A percentile compares a stretch with the other conserved stretches of the same genome.
These are phyloP conservation scores for Porites lutea DNA, from an alignment of 64 coral and sea anemone genomes.

Conservation along the genomic window DNA sequence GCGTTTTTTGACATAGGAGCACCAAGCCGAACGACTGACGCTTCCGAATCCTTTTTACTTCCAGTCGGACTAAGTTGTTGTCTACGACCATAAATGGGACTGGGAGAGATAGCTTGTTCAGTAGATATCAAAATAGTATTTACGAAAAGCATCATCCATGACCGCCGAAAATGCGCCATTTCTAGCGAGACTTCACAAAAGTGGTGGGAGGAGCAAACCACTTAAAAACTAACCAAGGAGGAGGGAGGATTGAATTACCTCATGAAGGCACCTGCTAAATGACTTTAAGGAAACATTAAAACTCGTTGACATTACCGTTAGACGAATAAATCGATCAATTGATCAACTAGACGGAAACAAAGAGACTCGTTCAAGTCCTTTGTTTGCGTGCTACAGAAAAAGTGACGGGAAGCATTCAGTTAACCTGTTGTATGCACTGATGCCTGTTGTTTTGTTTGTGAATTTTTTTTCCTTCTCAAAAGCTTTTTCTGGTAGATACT, in stretches of 20 bases:
- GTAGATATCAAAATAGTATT: background rate
- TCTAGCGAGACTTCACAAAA: background rate
- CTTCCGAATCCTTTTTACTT: background rate
- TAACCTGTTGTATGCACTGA: background rate
- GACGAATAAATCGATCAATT: background rate
- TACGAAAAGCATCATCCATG: background rate
- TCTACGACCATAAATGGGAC: background rate
- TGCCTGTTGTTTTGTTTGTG: background rate
- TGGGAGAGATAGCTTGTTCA: background rate
- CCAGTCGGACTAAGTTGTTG: background rate
- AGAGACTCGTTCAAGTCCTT: background rate
- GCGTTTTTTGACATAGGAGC: background rate
- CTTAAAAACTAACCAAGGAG: background rate
- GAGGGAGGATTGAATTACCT: background rate
- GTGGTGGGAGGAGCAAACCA: background rate
- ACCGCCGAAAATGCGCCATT: background rate
- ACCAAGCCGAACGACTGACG: background rate
- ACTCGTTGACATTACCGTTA: background rate
- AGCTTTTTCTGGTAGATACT: too few relatives aligned
- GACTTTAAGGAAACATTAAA: background rate
- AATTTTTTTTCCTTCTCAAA: too few relatives aligned
- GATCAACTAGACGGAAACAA: background rate
- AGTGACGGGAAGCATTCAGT: background rate
- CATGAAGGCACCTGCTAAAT: background rate
- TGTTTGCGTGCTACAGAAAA: background rate